Conservation (phyloP, 2,888 invertebrate genomes). For the Norana najaformis region DNA sequence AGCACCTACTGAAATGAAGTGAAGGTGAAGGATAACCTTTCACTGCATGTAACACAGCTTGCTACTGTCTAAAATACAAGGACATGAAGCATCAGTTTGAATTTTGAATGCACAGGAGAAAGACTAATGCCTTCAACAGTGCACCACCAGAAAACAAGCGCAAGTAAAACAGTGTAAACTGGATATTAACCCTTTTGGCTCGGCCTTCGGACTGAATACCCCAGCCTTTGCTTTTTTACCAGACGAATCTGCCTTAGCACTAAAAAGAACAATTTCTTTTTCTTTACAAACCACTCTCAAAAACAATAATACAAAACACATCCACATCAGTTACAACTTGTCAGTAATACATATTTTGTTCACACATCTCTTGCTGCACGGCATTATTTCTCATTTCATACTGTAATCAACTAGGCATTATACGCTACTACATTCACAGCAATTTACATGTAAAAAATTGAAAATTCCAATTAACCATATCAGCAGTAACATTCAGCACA, state of each 20-base stretch:
- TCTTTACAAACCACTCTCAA: too few relatives aligned
- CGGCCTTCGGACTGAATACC: not conserved
- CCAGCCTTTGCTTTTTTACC: constrained; percentile 16
- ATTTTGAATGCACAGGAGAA: not conserved
- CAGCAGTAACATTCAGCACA: too few relatives aligned
- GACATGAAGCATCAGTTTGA: too few relatives aligned
- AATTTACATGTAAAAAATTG: too few relatives aligned
- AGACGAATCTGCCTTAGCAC: not conserved
- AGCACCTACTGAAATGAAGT: too few relatives aligned
- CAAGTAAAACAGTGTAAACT: not conserved
- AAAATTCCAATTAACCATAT: too few relatives aligned
- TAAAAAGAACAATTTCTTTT: not conserved
- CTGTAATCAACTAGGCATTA: too few relatives aligned
- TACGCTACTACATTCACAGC: too few relatives aligned
- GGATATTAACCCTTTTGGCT: constrained; percentile 15
- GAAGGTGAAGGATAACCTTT: too few relatives aligned
- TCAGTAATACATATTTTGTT: not conserved
- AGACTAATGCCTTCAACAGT: not conserved
- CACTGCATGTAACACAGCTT: too few relatives aligned
- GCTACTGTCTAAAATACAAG: too few relatives aligned
- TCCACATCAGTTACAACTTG: not conserved
- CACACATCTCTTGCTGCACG: not conserved
- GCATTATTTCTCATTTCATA: too few relatives aligned
- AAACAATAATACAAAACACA: not conserved
- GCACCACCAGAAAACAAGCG: not conserved